Percentiles rank a stretch among this genome's conserved stretches.
phyloP scores from a whole-genome alignment of 2,888 invertebrate species.

The Pharmacophagus antenor region DNA sequence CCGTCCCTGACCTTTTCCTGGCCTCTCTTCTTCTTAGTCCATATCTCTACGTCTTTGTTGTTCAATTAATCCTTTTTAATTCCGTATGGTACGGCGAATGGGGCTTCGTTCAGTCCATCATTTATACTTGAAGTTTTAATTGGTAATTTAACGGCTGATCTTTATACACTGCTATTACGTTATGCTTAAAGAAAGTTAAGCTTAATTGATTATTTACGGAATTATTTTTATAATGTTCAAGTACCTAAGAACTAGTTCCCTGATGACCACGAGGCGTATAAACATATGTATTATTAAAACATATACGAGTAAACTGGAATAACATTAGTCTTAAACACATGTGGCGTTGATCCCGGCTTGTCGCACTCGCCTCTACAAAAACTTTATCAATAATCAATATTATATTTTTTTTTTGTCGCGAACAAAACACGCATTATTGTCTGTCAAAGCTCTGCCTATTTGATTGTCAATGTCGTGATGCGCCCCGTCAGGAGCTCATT shows the following conservation, averaged over 20 bases:
- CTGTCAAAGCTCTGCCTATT: slow-evolving; percentile 33
- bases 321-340: not conserved
- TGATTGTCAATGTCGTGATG: slow-evolving; percentile 35
- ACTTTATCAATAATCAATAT: slow-evolving; percentile 17
- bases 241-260: no score
- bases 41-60: slow-evolving; percentile 33
- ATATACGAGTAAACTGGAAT: not conserved
- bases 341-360: slow-evolving; percentile 4
- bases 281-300: no score
- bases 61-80: slow-evolving; percentile 12
- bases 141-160: not conserved
- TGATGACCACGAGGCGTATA: no score
- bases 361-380: slow-evolving; percentile 14
- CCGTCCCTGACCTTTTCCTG: slow-evolving; percentile 69
- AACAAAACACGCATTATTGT: slow-evolving; percentile 26
- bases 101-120: not conserved
- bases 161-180: not conserved
- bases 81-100: not conserved
- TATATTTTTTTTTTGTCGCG: slow-evolving; percentile 17
- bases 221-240: no score
- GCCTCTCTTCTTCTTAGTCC: slow-evolving; percentile 67
- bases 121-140: not conserved
- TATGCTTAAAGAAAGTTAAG: not conserved
- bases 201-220: no score
- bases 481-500: slow-evolving; percentile 35